phyloP scores from a whole-genome alignment of 2,113 vertebrate genomes.

The Charadrius vociferus region DNA sequence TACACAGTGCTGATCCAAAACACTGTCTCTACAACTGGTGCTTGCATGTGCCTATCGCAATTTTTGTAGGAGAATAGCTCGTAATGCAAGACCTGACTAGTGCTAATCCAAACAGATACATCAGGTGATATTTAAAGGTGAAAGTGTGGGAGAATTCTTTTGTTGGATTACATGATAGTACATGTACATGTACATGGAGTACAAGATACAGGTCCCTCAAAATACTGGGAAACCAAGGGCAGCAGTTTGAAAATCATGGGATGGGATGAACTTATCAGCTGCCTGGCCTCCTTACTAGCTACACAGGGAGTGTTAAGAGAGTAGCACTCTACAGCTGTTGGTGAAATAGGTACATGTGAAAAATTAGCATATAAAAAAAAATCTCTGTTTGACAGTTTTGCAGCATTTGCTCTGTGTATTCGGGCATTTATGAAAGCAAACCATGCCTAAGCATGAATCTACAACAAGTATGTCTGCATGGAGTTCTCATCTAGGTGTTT shows the following conservation, averaged over 20 bases:
- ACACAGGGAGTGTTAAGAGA: not conserved
- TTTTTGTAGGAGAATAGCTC: not conserved
- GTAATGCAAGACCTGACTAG: not conserved
- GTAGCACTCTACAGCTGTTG: not conserved
- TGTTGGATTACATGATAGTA: too few relatives aligned
- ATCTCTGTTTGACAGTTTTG: not conserved
- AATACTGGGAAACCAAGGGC: not conserved
- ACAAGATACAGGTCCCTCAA: not conserved
- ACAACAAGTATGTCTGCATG: not conserved
- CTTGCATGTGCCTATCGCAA: not conserved
- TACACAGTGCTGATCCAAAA: not conserved
- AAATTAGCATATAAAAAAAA: not conserved
- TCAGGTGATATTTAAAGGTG: not conserved
- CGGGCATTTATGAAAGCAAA: not conserved
- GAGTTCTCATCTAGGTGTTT: not conserved
- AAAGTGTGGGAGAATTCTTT: not conserved
- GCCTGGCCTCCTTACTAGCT: not conserved
- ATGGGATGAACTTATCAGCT: not conserved
- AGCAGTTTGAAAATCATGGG: not conserved
- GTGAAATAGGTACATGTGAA: not conserved
- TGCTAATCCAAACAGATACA: not conserved
- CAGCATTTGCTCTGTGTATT: not conserved
- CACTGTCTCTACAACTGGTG: not conserved
- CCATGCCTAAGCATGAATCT: not conserved
- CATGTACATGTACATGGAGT: too few relatives aligned